These are phyloP conservation scores for Porites evermanni DNA, from an alignment of 92 coral and sea anemone genomes.

Conservation along the genomic window DNA sequence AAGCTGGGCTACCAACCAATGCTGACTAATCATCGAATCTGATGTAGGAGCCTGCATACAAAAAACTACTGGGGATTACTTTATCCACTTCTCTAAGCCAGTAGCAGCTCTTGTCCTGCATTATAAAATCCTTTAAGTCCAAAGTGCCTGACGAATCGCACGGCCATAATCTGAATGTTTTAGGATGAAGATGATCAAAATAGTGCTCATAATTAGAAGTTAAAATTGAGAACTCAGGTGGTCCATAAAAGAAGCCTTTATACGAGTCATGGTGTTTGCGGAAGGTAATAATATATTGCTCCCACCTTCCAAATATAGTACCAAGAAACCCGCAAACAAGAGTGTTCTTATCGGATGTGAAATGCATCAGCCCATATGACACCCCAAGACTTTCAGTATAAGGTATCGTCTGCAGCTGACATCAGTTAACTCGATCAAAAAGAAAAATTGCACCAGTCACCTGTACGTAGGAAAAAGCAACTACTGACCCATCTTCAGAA, in stretches of 20 bases:
- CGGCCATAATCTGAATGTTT: background rate
- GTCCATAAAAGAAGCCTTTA: too few species aligned
- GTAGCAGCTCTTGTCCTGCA: background rate
- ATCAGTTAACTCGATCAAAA: background rate
- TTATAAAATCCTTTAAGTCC: background rate
- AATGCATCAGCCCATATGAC: background rate
- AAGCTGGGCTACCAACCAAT: too few species aligned
- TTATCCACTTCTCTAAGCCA: too few species aligned
- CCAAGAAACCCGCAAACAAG: background rate
- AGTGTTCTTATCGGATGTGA: background rate
- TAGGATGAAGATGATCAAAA: background rate
- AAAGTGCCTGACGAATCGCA: background rate
- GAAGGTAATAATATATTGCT: too few species aligned
- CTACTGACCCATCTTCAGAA: slow-evolving; percentile 5
- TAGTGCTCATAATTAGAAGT: too few species aligned
- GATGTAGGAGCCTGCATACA: too few species aligned
- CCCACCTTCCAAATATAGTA: too few species aligned
- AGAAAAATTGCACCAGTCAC: background rate
- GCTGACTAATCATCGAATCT: too few species aligned
- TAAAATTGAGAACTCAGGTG: background rate
- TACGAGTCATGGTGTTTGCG: background rate
- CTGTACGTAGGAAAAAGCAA: background rate
- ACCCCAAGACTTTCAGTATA: too few species aligned
- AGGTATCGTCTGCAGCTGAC: too few species aligned
- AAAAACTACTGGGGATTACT: too few species aligned